phyloP scores from a whole-genome alignment of 2,797 vertebrate genomes.

The Sebastes jordani region DNA sequence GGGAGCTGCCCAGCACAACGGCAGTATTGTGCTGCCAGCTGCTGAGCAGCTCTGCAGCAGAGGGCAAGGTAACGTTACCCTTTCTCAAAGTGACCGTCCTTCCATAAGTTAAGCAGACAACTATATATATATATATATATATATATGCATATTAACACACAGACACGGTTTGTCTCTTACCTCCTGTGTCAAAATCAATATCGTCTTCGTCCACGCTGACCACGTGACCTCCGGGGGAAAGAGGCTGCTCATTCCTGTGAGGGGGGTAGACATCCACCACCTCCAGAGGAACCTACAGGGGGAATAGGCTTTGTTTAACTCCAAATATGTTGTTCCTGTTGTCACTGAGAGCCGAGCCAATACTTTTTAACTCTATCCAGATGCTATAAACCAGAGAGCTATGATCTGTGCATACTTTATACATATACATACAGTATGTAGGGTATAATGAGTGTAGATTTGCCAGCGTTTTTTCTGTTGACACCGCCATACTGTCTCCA shows the following conservation, averaged over 20 bases:
- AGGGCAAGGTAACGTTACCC: constrained; percentile 35
- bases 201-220: constrained; percentile 86
- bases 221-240: constrained; percentile 75
- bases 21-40: constrained; percentile 68
- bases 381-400: constrained; percentile 29
- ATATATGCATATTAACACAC: background rate
- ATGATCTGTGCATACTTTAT: constrained; percentile 5
- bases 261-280: constrained; percentile 65
- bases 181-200: constrained; percentile 82
- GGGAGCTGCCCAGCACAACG: constrained; percentile 66
- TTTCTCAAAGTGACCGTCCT: constrained; percentile 1
- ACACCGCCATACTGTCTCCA: background rate
- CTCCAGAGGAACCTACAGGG: constrained; percentile 61
- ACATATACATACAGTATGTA: background rate
- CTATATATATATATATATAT: background rate
- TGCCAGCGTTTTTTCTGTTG: constrained; percentile 13
- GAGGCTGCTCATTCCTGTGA: constrained; percentile 27
- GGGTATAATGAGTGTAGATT: background rate
- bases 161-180: constrained; percentile 74
- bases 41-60: constrained; percentile 34
- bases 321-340: background rate
- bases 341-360: background rate
- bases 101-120: background rate
- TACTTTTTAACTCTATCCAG: constrained; percentile 35
- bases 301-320: background rate